Conservation (phyloP, 2,888 invertebrate species). For the Aelia acuminata region DNA sequence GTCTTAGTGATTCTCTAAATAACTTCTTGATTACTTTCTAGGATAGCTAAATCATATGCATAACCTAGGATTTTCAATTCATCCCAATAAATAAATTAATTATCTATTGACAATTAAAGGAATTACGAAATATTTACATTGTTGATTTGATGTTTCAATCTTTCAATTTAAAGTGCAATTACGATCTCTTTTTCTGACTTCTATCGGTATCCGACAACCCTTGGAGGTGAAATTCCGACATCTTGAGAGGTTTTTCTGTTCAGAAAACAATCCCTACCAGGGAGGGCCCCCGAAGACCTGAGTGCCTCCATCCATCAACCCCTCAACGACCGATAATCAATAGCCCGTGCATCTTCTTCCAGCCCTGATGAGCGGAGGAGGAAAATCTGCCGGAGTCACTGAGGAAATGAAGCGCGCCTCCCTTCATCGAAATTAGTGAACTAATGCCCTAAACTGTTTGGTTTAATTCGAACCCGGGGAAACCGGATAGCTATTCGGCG, state of each 20-base stretch:
- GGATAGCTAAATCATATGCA: no score
- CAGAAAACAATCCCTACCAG: conserved; percentile 44
- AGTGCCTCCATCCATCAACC: conserved; percentile 52
- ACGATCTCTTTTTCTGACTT: neutral
- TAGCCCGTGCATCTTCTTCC: conserved; percentile 51
- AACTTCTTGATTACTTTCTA: no score
- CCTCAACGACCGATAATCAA: conserved; percentile 53
- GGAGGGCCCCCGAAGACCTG: neutral
- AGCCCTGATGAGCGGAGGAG: conserved; percentile 8
- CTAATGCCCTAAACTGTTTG: conserved; percentile 18
- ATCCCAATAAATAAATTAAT: no score
- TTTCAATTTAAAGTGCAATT: no score
- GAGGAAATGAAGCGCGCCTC: conserved; percentile 30
- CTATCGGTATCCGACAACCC: neutral
- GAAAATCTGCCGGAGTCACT: conserved; percentile 43
- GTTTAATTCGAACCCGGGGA: neutral
- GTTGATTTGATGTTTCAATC: no score
- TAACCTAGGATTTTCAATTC: no score
- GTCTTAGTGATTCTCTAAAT: no score
- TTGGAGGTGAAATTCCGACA: neutral
- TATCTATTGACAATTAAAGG: no score
- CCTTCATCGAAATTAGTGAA: conserved; percentile 18
- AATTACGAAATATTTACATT: no score
- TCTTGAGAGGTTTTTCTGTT: neutral
- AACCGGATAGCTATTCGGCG: neutral